Evolutionary conservation across 2,797 vertebrate species (phyloP).

Genomic region (Harpagifer antarcticus): DNA sequence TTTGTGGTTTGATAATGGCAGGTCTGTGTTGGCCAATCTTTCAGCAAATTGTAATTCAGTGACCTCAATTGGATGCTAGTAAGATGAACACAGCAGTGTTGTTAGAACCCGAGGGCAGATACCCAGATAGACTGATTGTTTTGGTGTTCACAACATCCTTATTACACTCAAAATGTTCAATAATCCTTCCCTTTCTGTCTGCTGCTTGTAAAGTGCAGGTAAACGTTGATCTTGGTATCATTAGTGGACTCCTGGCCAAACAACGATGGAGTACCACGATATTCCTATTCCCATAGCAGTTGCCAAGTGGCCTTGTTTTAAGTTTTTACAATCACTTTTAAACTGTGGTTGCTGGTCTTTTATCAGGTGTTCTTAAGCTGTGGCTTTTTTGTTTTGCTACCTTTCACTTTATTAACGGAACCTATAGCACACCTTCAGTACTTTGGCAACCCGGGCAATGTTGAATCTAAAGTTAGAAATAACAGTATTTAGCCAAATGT

Average conservation of each 20-base stretch:
- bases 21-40: constrained; percentile 13
- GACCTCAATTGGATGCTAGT: neutral
- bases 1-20: neutral
- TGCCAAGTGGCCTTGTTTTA: neutral
- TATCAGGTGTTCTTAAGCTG: neutral
- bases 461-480: neutral
- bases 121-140: neutral
- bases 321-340: neutral
- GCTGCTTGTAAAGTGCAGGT: neutral
- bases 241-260: neutral
- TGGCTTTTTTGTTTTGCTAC: neutral
- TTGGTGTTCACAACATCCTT: neutral
- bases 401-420: neutral
- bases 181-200: neutral
- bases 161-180: neutral
- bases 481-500: neutral
- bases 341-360: neutral
- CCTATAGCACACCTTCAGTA: neutral
- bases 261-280: neutral
- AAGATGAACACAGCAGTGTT: no score
- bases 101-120: no score
- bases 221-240: constrained; percentile 5
- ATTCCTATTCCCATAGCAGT: neutral
- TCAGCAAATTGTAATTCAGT: constrained; percentile 39
- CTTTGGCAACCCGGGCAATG: neutral